Percentiles rank a stretch among this genome's conserved stretches.
phyloP scores from a whole-genome alignment of 2,797 vertebrate genomes.

The Pangasius larnaudii region DNA sequence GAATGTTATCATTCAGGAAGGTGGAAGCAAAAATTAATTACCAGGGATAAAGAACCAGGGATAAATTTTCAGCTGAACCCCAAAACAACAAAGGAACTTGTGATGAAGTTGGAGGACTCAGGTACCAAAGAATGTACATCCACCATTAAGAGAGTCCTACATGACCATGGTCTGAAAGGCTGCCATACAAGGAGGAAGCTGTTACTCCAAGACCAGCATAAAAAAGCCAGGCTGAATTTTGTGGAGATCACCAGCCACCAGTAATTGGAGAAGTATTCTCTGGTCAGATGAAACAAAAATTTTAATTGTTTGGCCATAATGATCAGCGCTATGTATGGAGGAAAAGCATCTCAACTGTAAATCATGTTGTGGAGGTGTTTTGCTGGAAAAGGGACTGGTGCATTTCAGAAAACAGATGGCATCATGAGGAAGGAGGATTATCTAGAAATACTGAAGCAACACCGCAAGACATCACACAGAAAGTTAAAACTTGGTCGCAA shows the following conservation, averaged over 20 bases:
- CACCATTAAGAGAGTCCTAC: neutral
- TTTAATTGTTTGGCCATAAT: neutral
- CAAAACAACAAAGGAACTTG: neutral
- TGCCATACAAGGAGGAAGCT: neutral
- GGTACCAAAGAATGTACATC: neutral
- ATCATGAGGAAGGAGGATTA: neutral
- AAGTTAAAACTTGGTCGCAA: neutral
- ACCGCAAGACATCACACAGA: neutral
- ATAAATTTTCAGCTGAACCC: neutral
- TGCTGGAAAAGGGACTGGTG: neutral
- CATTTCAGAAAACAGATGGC: neutral
- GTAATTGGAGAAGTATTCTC: neutral
- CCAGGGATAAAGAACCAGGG: neutral
- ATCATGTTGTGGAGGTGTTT: neutral
- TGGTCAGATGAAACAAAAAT: too few species aligned
- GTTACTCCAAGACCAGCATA: neutral
- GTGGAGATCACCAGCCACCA: neutral
- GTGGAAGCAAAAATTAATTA: neutral
- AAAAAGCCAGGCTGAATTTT: neutral
- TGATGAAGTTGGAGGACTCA: neutral
- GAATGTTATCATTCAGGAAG: neutral
- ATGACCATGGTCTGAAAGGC: neutral
- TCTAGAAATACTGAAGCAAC: neutral
- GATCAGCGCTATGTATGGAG: neutral
- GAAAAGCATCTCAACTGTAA: neutral